Percentiles rank a stretch among this genome's conserved stretches.
Evolutionary conservation across 92 coral and sea anemone species (phyloP).

Genomic region (Blastomussa wellsi): DNA sequence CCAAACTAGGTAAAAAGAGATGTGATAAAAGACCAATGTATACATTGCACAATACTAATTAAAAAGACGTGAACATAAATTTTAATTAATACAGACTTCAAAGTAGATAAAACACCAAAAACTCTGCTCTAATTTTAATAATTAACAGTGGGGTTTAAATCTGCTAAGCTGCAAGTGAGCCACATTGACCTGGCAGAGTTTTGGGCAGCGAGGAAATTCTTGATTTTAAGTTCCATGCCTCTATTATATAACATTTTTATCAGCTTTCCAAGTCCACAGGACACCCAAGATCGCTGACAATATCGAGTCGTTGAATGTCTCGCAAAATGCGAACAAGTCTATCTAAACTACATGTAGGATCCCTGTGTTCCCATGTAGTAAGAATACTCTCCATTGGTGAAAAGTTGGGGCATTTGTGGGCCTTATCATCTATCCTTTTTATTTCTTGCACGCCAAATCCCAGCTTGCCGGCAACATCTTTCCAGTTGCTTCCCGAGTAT

Average conservation of each 20-base stretch:
- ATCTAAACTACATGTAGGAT: constrained; percentile 62
- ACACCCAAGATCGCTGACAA: constrained; percentile 64
- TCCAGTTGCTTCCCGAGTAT: constrained; percentile 71
- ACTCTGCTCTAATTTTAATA: background rate
- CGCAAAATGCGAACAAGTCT: constrained; percentile 57
- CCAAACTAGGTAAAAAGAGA: background rate
- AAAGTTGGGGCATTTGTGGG: constrained; percentile 50
- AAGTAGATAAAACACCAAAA: background rate
- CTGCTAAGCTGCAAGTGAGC: background rate
- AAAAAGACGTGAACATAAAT: background rate
- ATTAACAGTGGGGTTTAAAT: background rate
- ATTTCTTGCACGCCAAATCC: constrained; percentile 75
- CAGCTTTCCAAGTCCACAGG: constrained; percentile 21
- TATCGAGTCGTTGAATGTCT: constrained; percentile 70
- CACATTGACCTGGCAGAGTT: no score
- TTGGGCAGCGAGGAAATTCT: background rate
- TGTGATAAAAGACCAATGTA: background rate
- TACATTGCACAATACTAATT: background rate
- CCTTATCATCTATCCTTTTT: constrained; percentile 55
- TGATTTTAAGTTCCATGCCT: background rate
- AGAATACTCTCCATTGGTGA: constrained; percentile 85
- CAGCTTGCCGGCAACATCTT: constrained; percentile 77
- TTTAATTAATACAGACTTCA: background rate
- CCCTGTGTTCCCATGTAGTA: constrained; percentile 74
- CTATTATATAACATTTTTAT: background rate